A percentile compares a stretch with the other conserved stretches of the same genome.
These are phyloP conservation scores for Campylomormyrus tamandua DNA, from an alignment of 2,113 vertebrate species.

Conservation along the genomic window DNA sequence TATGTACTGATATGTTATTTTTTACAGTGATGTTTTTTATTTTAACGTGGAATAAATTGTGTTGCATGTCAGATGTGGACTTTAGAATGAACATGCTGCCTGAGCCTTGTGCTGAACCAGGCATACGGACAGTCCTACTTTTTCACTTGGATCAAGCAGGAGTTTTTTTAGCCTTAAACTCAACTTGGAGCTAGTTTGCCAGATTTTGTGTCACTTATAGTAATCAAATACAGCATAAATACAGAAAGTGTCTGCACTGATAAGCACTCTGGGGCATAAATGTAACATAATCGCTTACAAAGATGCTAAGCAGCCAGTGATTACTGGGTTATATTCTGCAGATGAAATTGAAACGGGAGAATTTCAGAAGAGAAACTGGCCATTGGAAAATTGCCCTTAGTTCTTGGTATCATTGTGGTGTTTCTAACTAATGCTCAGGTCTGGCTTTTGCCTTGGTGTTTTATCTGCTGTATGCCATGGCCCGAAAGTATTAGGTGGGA, in stretches of 20 bases:
- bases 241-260: not conserved
- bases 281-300: not conserved
- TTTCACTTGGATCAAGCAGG: not conserved
- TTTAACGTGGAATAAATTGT: not conserved
- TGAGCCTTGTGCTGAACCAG: too few species aligned
- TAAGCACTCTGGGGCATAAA: not conserved
- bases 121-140: not conserved
- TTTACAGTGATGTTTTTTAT: not conserved
- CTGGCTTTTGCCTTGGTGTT: not conserved
- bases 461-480: too few species aligned
- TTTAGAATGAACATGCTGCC: not conserved
- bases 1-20: too few species aligned
- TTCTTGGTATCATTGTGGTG: not conserved
- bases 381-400: not conserved
- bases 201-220: not conserved
- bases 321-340: not conserved
- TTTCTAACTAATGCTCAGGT: not conserved
- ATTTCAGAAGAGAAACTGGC: not conserved
- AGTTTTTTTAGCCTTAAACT: not conserved
- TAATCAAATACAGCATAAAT: not conserved
- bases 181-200: not conserved
- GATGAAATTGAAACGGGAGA: not conserved
- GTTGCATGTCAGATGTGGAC: not conserved
- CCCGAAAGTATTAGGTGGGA: too few species aligned
- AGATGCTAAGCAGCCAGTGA: not conserved